A percentile compares a stretch with the other conserved stretches of the same genome.
These are phyloP conservation scores for Macrosoma leucophasiata DNA, from an alignment of 2,888 invertebrate species.

Conservation along the genomic window DNA sequence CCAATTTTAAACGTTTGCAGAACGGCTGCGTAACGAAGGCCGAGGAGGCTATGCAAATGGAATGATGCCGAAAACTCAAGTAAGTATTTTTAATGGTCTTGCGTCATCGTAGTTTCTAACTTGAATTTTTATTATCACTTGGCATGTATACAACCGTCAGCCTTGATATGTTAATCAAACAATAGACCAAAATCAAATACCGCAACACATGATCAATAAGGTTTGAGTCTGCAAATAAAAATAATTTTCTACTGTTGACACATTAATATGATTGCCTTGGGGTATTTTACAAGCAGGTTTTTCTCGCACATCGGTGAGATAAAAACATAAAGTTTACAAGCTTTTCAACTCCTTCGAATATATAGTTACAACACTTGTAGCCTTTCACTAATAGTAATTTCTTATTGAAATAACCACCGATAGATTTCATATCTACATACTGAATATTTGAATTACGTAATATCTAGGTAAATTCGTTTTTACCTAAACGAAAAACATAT, in stretches of 20 bases:
- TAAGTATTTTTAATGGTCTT: slow-evolving; percentile 72
- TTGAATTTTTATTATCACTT: slow-evolving; percentile 76
- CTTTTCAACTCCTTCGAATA: too few species aligned
- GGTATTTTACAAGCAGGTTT: not conserved
- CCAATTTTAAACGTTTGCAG: slow-evolving; percentile 73
- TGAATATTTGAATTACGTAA: not conserved
- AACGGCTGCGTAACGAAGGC: slow-evolving; percentile 73
- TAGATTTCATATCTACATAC: not conserved
- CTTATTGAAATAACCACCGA: too few species aligned
- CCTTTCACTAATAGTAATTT: too few species aligned
- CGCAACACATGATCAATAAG: slow-evolving; percentile 62
- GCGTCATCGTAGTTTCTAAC: slow-evolving; percentile 72
- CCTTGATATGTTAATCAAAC: slow-evolving; percentile 75
- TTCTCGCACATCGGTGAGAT: too few species aligned
- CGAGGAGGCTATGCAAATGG: slow-evolving; percentile 67
- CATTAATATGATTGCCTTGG: slow-evolving; percentile 12
- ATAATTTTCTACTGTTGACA: slow-evolving; percentile 42
- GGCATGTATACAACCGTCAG: slow-evolving; percentile 65
- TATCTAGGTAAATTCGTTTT: slow-evolving; percentile 9
- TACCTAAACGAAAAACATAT: too few species aligned
- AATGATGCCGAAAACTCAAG: slow-evolving; percentile 70
- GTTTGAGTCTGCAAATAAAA: slow-evolving; percentile 54
- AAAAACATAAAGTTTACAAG: too few species aligned
- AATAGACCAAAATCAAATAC: slow-evolving; percentile 69
- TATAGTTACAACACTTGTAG: too few species aligned